These are phyloP conservation scores for Vidua macroura DNA, from an alignment of 2,113 vertebrate species.

Conservation along the genomic window DNA sequence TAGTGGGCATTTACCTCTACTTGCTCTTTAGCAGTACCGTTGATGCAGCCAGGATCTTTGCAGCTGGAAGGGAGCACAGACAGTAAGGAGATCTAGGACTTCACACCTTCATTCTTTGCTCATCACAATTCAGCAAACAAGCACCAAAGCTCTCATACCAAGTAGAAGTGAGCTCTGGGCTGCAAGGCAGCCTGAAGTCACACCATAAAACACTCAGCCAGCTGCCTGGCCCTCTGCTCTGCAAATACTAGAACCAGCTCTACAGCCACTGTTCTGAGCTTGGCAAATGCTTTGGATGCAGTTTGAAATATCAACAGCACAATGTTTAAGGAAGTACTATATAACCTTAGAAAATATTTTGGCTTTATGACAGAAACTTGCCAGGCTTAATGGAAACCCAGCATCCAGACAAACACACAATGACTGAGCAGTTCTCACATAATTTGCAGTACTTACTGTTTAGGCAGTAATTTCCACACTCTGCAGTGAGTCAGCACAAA, in stretches of 20 bases:
- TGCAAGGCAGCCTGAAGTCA: neutral
- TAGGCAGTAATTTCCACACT: conserved; percentile 95
- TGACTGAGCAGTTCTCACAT: neutral
- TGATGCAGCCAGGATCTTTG: neutral
- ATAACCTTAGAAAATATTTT: neutral
- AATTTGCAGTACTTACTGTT: conserved; percentile 88
- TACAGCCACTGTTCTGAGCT: neutral
- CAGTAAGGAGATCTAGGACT: neutral
- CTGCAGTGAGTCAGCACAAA: conserved; percentile 82
- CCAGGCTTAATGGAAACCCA: neutral
- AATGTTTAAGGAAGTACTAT: neutral
- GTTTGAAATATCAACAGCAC: neutral
- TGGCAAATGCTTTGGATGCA: neutral
- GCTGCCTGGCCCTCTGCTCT: neutral
- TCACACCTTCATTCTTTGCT: neutral
- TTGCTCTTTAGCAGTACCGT: neutral
- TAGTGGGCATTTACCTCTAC: neutral
- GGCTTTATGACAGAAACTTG: neutral
- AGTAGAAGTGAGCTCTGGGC: neutral
- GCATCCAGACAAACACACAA: neutral
- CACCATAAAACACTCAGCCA: neutral
- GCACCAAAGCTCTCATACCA: neutral
- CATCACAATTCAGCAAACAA: fast-evolving
- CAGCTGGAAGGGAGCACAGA: neutral
- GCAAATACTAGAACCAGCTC: neutral